Percentiles rank a stretch among this genome's conserved stretches.
Evolutionary conservation across 2,113 vertebrate genomes (phyloP).

Genomic region (Pandion haliaetus): DNA sequence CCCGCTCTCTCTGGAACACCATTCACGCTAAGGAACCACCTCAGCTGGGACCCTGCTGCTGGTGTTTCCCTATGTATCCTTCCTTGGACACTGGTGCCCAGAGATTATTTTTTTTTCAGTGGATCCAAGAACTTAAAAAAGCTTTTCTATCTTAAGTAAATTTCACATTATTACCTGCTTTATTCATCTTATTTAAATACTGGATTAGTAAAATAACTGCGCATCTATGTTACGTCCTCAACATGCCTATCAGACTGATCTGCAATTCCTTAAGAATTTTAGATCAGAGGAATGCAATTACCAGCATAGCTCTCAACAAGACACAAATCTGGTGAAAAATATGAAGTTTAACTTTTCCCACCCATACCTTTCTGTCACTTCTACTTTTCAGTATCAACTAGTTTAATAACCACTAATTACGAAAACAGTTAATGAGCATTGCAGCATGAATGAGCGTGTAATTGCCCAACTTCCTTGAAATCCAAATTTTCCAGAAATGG

Average conservation of each 20-base stretch:
- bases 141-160: fast-evolving
- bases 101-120: fast-evolving
- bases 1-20: too few relatives aligned
- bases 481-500: neutral
- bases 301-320: neutral
- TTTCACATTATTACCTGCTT: neutral
- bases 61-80: fast-evolving
- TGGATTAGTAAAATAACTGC: neutral
- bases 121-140: neutral
- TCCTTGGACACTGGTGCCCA: fast-evolving
- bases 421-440: neutral
- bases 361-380: neutral
- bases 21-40: fast-evolving
- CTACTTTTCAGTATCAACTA: neutral
- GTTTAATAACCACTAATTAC: neutral
- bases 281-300: neutral
- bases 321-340: neutral
- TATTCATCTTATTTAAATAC: neutral
- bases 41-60: neutral
- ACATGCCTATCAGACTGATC: neutral
- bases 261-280: neutral
- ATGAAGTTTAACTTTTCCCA: fast-evolving
- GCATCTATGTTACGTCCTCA: neutral
- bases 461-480: neutral
- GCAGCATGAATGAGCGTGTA: fast-evolving